Conservation (phyloP, 2,113 vertebrate genomes). For the Pitta sordida region DNA sequence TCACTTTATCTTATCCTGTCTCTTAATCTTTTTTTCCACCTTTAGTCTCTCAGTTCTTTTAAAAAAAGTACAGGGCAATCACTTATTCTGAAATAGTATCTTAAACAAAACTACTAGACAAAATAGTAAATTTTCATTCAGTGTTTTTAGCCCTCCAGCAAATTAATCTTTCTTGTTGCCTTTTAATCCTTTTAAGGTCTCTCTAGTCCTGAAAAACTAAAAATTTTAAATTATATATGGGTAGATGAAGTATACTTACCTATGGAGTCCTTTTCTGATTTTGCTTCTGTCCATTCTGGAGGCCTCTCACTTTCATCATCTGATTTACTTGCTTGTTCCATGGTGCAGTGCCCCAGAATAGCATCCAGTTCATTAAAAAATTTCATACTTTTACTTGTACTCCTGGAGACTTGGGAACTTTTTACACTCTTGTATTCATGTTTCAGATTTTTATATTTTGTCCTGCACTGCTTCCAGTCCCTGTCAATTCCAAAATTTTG, state of each 20-base stretch:
- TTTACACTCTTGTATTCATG: constrained; percentile 88
- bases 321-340: constrained; percentile 63
- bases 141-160: not conserved
- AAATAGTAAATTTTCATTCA: not conserved
- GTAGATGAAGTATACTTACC: constrained; percentile 50
- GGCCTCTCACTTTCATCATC: constrained; percentile 27
- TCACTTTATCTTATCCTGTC: not conserved
- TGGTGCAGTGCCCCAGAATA: constrained; percentile 78
- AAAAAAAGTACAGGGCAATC: not conserved
- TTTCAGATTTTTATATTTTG: constrained; percentile 91
- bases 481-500: constrained; percentile 84
- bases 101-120: not conserved
- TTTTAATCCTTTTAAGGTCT: not conserved
- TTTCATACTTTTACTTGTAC: constrained; percentile 82
- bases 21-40: not conserved
- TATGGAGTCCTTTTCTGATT: constrained; percentile 43
- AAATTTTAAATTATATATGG: not conserved
- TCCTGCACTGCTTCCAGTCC: constrained; percentile 92
- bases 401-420: constrained; percentile 71
- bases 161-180: not conserved
- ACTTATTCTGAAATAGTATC: not conserved
- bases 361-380: constrained; percentile 87
- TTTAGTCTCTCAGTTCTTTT: not conserved
- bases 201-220: not conserved
- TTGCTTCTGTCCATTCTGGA: constrained; percentile 28